Evolutionary conservation across 2,113 vertebrate genomes (phyloP), one percentile per base, ranked within the genome.

Genomic region (Vulpes ferrilata): DNA sequence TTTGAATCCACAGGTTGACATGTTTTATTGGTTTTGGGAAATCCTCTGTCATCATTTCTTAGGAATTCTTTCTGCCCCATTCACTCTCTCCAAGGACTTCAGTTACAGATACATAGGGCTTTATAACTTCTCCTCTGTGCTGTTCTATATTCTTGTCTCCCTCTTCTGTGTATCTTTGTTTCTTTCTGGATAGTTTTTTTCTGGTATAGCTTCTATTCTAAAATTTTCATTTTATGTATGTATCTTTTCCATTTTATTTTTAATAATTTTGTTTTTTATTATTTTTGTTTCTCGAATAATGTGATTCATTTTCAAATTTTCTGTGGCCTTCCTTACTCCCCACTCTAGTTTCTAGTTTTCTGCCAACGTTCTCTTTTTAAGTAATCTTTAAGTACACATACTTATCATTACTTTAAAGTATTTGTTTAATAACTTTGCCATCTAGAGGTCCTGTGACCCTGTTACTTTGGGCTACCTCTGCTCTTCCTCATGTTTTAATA

Each of bases 401-500:
- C 38, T 86, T 64, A 48, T 17, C 51, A 20, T 80, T 87, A 80
- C 32, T 80, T 69, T 27, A 43, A 87, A 48, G 3, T 85, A 17
- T 86, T 64, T 83, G 20, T 80, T n/a, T 89, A 38, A 85, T 91
- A 69, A 85, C 30, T 59, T 38, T 67, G n/a, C 53, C 51, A 19
- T 32, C 30, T 78, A 17, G n/a, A 60, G 17, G 32, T 87, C 51
- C n/a, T 60, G 5, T 59, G 51, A 8, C 27, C 79, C 15, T 43
- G 11, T 74, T 74, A 79, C 30, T 57, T 27, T n/a, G 27, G 27
- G 48, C 64, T 80, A 60, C 38, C 71, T 81, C 35, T 64, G 38
- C 59, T 81, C 6, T 71, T 69, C 78, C 32, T 95, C 23, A 62
- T 32, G 17, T 95, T 59, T 79, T 79, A 91, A 69, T 95, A 79